phyloP scores from a whole-genome alignment of 2,113 vertebrate genomes.

The Protomyctophum bolini region DNA sequence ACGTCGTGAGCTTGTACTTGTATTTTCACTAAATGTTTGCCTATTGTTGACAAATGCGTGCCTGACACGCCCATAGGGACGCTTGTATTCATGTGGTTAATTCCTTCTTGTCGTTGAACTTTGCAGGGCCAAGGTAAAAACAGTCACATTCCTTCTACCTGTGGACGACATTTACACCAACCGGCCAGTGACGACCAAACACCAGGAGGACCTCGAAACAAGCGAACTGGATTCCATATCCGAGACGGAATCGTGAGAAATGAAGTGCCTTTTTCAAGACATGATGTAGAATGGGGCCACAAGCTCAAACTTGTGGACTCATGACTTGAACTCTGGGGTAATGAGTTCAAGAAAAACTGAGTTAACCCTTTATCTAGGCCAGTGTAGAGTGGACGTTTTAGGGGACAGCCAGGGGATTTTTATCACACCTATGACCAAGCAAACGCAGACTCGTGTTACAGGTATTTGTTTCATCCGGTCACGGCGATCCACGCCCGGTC shows the following conservation, averaged over 20 bases:
- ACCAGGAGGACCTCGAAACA: constrained; percentile 67
- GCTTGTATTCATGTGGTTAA: no score
- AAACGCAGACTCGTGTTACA: constrained; percentile 72
- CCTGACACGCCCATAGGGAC: no score
- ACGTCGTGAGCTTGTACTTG: no score
- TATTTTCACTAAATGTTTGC: no score
- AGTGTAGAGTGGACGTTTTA: constrained; percentile 37
- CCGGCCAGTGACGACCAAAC: constrained; percentile 70
- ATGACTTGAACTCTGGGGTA: constrained; percentile 14
- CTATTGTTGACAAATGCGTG: no score
- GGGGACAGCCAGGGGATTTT: constrained; percentile 58
- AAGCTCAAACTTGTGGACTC: constrained; percentile 10
- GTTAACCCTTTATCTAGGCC: constrained; percentile 44
- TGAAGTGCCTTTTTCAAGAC: constrained; percentile 5
- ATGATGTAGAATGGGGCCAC: neutral
- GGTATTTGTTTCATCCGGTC: constrained; percentile 72
- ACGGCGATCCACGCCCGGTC: constrained; percentile 49
- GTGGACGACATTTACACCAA: constrained; percentile 82
- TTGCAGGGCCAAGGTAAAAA: constrained; percentile 89
- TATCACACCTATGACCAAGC: constrained; percentile 74
- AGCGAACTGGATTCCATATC: constrained; percentile 74
- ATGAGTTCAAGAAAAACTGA: neutral
- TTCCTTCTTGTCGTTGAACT: neutral
- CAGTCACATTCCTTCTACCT: constrained; percentile 91
- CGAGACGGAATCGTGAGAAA: constrained; percentile 80